Evolutionary conservation across 2,888 invertebrate genomes (phyloP), one percentile per base, ranked within the genome.

Genomic region (Trichogramma evanescens): DNA sequence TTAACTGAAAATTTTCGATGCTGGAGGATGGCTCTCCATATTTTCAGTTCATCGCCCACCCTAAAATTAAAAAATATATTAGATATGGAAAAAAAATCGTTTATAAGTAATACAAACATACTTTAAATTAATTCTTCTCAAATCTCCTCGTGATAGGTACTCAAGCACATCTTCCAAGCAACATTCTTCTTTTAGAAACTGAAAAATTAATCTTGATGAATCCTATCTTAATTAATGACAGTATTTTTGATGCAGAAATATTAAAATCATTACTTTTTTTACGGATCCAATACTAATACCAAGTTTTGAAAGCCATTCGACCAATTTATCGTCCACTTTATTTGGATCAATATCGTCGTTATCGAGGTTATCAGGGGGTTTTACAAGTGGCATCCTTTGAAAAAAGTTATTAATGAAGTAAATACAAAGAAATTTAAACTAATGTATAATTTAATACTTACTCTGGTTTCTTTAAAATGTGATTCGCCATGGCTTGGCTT

Each of bases 11-110:
- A 10, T 13, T 50, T 50, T 61, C 88, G 81, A 71, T 86, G 83
- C 50, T 86, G 83, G 61, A 84, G 77, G 58, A 95, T 86, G 0
- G 91, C 89, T 64, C 88, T 86, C 95, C 95, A 95, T 64, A 95
- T 80, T 58, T 89, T 84, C 52, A 94, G 84, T 74, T 93, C 90
- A 39, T 90, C 83, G 48, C 94, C 94, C 56, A 91, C 89, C 74
- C 90, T 91, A 79, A 57, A 74, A 74, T 65, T 65, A 61, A 70
- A 67, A 61, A 39, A 52, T 45, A 44, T 49, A 43, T 26, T 10
- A 44, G 7, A 54, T 48, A 44, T 44, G 48, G 38, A 48, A 51
- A 46, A 48, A 50, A 60, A 26, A 44, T 46, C 44, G 38, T 44
- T 50, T 45, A 26, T 8, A 58, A 61, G 52, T 49, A 39, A 38